Base-by-base conservation (phyloP, 2,888 invertebrate genomes). In the Hirtodrosophila trivittata region DNA sequence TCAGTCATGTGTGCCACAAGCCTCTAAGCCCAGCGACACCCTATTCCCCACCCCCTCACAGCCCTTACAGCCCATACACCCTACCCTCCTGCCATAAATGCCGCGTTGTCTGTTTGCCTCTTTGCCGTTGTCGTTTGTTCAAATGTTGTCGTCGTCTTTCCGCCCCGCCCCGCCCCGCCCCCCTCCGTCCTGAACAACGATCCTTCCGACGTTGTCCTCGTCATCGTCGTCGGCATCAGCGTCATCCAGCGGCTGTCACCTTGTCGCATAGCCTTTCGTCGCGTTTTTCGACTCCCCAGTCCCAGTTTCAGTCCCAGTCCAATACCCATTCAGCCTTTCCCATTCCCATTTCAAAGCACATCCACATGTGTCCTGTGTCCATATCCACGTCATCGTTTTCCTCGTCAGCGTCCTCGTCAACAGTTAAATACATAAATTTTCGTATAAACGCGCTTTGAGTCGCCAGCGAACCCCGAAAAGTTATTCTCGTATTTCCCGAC, bases 381-480 rank as follows among this genome's bases (percentile, higher is more conserved):
- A 72, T 45, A 62, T 85, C 54, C 82, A 66, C 66, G 60, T 82
- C 80, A 83, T 83, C 84, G 80, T 83, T 80, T 85, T 50, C 62
- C 76, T 68, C 84, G 69, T 80, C 81, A 75, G 80, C 69, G 63
- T 60, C 72, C 51, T 76, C 82, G 75, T 81, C 85, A 82, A 76
- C 85, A 75, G 87, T 76, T 82, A 86, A 82, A 82, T 82, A 76
- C 81, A 86, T 86, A 84, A 86, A 86, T 82, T 82, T 80, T 84
- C 84, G 77, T 86, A 83, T 81, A 81, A 86, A 86, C 86, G 84
- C 86, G 77, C 80, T 83, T 83, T 68, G 65, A 63, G 76, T 56
- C 52, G 38, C 56, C 70, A 21, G 52, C 78, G 59, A 45, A 32
- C 57, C 62, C 32, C 42, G 32, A 55, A 73, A 70, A 42, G 41